Percentiles rank a stretch among this genome's conserved stretches.
These are phyloP conservation scores for Micromesistius poutassou DNA, from an alignment of 2,797 vertebrate species.

Conservation along the genomic window DNA sequence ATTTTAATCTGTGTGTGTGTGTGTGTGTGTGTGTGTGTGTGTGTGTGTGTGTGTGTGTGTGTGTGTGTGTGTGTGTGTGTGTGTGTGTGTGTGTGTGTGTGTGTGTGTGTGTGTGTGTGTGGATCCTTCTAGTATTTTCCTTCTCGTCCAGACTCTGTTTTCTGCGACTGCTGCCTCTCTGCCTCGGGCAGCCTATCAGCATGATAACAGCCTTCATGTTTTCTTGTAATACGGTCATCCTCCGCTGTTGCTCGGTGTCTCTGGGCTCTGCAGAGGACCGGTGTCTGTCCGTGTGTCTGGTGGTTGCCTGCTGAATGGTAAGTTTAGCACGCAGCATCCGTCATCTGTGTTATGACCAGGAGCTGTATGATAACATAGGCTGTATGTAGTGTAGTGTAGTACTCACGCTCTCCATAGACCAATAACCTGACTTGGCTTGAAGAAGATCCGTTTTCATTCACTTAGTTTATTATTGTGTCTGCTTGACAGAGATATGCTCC, in stretches of 20 bases:
- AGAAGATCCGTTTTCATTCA: not conserved
- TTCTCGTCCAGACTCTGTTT: conserved; percentile 14
- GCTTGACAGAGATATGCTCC: not conserved
- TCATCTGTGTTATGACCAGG: conserved; percentile 30
- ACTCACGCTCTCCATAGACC: not conserved
- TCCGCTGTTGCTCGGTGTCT: conserved; percentile 20
- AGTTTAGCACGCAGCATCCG: conserved; percentile 23
- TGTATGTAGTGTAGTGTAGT: not conserved
- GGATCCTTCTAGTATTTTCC: conserved; percentile 14
- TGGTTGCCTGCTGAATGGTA: conserved; percentile 23
- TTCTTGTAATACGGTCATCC: conserved; percentile 20
- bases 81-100: conserved; percentile 10
- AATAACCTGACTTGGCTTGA: not conserved
- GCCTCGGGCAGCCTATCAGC: conserved; percentile 19
- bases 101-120: not conserved
- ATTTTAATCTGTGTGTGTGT: not conserved
- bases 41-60: conserved; percentile 4
- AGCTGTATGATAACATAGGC: not conserved
- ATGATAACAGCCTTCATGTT: not conserved
- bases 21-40: too few species aligned
- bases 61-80: conserved; percentile 6
- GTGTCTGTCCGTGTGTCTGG: conserved; percentile 22
- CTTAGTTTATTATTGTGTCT: not conserved
- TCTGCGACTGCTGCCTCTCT: conserved; percentile 30
- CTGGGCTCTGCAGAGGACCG: conserved; percentile 29